These are phyloP conservation scores for Entelurus aequoreus DNA, from an alignment of 2,113 vertebrate genomes.

Conservation along the genomic window DNA sequence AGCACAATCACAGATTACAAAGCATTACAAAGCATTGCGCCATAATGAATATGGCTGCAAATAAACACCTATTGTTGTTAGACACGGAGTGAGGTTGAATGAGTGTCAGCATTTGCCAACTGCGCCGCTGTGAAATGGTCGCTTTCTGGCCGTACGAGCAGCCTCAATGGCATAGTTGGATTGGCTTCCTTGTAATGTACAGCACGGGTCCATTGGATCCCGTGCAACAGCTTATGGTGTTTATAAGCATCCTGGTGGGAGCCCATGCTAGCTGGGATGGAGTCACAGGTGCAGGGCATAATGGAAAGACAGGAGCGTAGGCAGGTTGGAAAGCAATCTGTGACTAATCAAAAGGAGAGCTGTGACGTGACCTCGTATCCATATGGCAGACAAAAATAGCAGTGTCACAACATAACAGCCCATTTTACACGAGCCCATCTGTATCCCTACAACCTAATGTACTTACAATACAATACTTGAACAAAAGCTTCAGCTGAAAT, in stretches of 20 bases:
- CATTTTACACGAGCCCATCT: too few relatives aligned
- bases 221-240: constrained; percentile 68
- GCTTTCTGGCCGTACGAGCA: constrained; percentile 51
- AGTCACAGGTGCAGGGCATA: constrained; percentile 62
- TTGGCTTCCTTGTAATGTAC: constrained; percentile 13
- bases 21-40: constrained; percentile 1
- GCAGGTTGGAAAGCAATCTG: constrained; percentile 35
- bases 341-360: constrained; percentile 46
- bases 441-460: too few relatives aligned
- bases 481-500: too few relatives aligned
- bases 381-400: constrained; percentile 19
- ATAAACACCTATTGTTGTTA: constrained; percentile 19
- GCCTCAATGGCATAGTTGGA: constrained; percentile 54
- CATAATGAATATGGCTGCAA: constrained; percentile 24
- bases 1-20: constrained; percentile 14
- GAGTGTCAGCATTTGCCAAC: constrained; percentile 32
- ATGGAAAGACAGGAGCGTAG: constrained; percentile 25
- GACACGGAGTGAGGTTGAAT: constrained; percentile 29
- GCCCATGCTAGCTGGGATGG: constrained; percentile 41
- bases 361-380: constrained; percentile 38
- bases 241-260: constrained; percentile 62
- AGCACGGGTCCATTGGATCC: constrained; percentile 32
- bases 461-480: too few relatives aligned
- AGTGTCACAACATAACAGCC: too few relatives aligned
- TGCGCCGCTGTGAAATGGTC: constrained; percentile 53